A percentile compares a stretch with the other conserved stretches of the same genome.
These are phyloP conservation scores for Anagyrus pseudococci DNA, from an alignment of 2,888 invertebrate genomes.

Conservation along the genomic window DNA sequence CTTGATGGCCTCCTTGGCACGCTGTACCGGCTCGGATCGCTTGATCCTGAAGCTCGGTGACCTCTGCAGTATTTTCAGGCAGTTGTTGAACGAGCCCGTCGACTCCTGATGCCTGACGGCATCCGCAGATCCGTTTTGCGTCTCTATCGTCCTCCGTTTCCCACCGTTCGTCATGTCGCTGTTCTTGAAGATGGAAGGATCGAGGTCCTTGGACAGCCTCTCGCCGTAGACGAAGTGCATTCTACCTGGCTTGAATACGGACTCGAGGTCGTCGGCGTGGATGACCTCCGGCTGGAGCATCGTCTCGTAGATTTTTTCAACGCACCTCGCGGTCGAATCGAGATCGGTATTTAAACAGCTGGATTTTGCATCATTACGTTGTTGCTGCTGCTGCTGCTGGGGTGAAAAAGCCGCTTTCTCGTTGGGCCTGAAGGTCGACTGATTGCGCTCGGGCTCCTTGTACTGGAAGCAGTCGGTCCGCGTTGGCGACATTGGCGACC, in stretches of 20 bases:
- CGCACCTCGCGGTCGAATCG: conserved; percentile 39
- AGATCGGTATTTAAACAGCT: conserved; percentile 7
- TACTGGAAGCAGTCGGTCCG: conserved; percentile 51
- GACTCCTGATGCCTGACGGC: too few species aligned
- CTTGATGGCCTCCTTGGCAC: conserved; percentile 1
- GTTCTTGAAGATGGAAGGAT: background rate
- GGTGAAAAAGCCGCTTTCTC: conserved; percentile 40
- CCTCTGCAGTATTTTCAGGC: conserved; percentile 26
- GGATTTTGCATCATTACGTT: too few species aligned
- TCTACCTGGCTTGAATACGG: conserved; percentile 47
- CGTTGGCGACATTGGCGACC: conserved; percentile 46
- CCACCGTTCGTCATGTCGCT: too few species aligned
- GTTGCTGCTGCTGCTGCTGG: too few species aligned
- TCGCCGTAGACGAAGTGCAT: conserved; percentile 52
- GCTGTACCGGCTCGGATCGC: conserved; percentile 13
- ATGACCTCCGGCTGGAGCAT: conserved; percentile 51
- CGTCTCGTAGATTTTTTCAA: conserved; percentile 53
- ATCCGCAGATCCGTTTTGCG: too few species aligned
- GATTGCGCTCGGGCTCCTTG: conserved; percentile 34
- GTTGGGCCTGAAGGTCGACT: conserved; percentile 52
- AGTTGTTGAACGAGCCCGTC: conserved; percentile 11
- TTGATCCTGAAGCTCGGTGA: conserved; percentile 32
- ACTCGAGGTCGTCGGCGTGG: conserved; percentile 52
- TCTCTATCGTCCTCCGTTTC: too few species aligned
- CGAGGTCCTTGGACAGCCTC: conserved; percentile 1